Percentiles rank a stretch among this genome's conserved stretches.
Conservation (phyloP, 2,113 vertebrate species). For the Calyptomena viridis region DNA sequence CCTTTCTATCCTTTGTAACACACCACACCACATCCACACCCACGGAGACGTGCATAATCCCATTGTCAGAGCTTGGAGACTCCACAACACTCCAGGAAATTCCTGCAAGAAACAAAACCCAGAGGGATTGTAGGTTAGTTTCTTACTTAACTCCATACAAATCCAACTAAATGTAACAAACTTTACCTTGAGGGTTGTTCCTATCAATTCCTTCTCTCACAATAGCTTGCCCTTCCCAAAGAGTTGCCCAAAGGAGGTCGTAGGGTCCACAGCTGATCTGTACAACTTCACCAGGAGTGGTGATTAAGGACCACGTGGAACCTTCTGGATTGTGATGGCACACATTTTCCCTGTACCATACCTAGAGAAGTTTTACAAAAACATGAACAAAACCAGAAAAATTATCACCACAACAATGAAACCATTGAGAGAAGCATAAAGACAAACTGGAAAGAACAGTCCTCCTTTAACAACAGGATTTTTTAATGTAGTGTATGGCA, state of each 20-base stretch:
- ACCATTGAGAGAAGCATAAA: not conserved
- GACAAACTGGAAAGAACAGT: not conserved
- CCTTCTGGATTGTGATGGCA: constrained; percentile 90
- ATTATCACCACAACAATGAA: not conserved
- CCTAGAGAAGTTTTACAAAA: constrained; percentile 67
- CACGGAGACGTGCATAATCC: constrained; percentile 85
- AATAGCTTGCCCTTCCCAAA: constrained; percentile 95
- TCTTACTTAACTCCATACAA: not conserved
- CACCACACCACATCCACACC: constrained; percentile 93
- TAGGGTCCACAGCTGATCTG: constrained; percentile 94
- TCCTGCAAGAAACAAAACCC: constrained; percentile 56
- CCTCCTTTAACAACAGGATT: not conserved
- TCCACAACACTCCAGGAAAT: constrained; percentile 88
- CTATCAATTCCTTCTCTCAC: constrained; percentile 90
- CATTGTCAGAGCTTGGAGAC: constrained; percentile 85
- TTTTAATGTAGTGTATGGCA: not conserved
- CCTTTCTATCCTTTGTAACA: constrained; percentile 92
- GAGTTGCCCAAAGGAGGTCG: constrained; percentile 92
- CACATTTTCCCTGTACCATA: constrained; percentile 92
- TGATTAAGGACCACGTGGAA: constrained; percentile 82
- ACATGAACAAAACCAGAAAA: not conserved
- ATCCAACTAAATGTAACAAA: not conserved
- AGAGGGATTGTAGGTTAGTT: not conserved
- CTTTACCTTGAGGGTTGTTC: constrained; percentile 87
- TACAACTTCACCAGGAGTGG: constrained; percentile 88